Base-by-base conservation (phyloP, 2,113 vertebrate species). In the Spizaetus ornatus region DNA sequence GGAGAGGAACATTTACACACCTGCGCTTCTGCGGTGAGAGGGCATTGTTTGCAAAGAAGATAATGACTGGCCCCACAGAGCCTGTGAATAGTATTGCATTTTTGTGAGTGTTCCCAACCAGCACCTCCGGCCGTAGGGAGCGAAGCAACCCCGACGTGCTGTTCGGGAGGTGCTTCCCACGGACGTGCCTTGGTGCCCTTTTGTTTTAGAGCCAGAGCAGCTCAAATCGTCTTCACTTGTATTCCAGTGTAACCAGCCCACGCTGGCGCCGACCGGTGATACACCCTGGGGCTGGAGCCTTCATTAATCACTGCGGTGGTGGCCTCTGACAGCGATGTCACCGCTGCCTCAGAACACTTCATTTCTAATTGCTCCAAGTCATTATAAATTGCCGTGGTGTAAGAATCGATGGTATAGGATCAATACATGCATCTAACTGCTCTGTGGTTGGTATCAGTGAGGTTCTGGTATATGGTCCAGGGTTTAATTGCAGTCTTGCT, bases 111-210 rank as follows among this genome's bases (percentile, higher is more conserved):
- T 59, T 78, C 38, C 84, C 84, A 72, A 3, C 4, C 47, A 58
- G 47, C 52, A 40, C 26, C 23, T 48, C 29, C 0, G 5, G 38
- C 42, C 5, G 0, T 6, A n/a, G n/a, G 32, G 34, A 73, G 48
- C 0, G 0, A 58, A 69, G 34, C 59, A 69, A 29, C 4, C 29
- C 25, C 3, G 2, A 1, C 0, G 0, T 62, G 34, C 21, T 76
- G 16, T 50, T 59, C 6, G 5, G 29, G 38, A 48, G 80, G 27
- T 66, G 38, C 82, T 78, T 42, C 40, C 38, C 42, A 32, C 0
- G 3, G 50, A 12, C 38, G 6, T 70, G 38, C 25, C 26, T 20
- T 47, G 55, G 5, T 70, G 26, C 48, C 34, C n/a, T 72, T 62
- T 20, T 48, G 38, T 18, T 79, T 22, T 31, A 59, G 63, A 82